Evolutionary conservation across 2,797 vertebrate species (phyloP), one percentile per base, ranked within the genome.

Genomic region (Hipposideros larvatus): DNA sequence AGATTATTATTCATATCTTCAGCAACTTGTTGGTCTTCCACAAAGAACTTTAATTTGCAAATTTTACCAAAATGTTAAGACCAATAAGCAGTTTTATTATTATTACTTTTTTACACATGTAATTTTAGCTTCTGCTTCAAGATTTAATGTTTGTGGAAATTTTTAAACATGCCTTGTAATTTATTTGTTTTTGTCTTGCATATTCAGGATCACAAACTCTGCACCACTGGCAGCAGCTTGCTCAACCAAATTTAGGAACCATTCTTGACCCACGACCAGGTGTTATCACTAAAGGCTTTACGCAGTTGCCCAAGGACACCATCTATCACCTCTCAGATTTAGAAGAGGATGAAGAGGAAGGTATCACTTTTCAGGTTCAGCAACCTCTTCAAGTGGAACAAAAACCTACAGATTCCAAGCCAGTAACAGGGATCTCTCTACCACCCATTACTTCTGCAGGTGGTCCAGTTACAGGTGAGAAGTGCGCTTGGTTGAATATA

Each of bases 161-260:
- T 91, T 59, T 83, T 83, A 95, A 78, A 31, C 70, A 24, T 51
- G 19, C 16, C 41, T n/a, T 63, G 46, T 77, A 46, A 18, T n/a
- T 51, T 83, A 53, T 34, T 34, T 71, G 7, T 65, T 78, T 75
- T 77, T 77, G 28, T 21, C 51, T 90, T 96, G 4, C 59, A 9
- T 77, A 28, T 51, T 90, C 97, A 99, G 99, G 99, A 86, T 99
- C 99, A 26, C 98, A 99, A 98, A 99, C 99, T 11, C 99, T 99
- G 71, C 99, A 99, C 96, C 99, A 99, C 31, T 99, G 99, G 99
- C 99, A 99, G 98, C 99, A 99, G 98, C 98, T 99, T 68, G 99
- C 99, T 87, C 99, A 99, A 96, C 99, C 99, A n/a, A 99, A 99
- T 98, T 98, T 99, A 68, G 99, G 99, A 97, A 99, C 99, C 96